Evolutionary conservation across 2,797 vertebrate species (phyloP).

Genomic region (Muscicapa striata): DNA sequence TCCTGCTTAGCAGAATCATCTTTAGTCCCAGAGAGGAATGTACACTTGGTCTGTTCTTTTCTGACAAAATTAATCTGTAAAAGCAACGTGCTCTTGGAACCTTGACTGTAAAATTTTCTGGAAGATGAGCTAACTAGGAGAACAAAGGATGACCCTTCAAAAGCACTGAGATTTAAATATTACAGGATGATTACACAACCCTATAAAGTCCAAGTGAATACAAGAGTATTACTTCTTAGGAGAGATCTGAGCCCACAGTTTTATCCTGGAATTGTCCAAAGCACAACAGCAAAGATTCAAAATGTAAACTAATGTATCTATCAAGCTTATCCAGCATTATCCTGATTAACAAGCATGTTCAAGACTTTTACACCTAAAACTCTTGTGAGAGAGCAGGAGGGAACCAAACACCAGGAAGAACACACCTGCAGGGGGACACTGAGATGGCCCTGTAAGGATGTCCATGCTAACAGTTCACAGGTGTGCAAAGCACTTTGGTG

Average conservation of each 20-base stretch:
- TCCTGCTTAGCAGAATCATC: not conserved
- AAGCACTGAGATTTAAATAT: not conserved
- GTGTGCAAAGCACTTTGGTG: accelerated
- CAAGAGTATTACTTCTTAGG: not conserved
- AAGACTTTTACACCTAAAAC: not conserved
- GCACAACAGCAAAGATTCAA: not conserved
- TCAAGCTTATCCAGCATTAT: not conserved
- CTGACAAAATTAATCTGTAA: not conserved
- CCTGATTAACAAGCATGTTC: not conserved
- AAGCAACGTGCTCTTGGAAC: not conserved
- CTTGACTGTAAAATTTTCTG: not conserved
- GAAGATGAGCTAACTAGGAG: not conserved
- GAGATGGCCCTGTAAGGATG: not conserved
- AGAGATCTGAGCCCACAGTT: not conserved
- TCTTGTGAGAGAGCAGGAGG: not conserved
- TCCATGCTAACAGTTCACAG: not conserved
- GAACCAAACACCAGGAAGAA: not conserved
- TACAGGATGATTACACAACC: not conserved
- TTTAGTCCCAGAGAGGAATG: not conserved
- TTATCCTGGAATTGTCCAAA: not conserved
- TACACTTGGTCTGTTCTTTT: not conserved
- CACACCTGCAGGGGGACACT: not conserved
- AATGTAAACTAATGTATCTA: not conserved
- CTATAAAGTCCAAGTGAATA: not conserved
- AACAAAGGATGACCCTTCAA: not conserved